Base-by-base conservation (phyloP, 2,888 invertebrate genomes). In the Hirtodrosophila cameraria region DNA sequence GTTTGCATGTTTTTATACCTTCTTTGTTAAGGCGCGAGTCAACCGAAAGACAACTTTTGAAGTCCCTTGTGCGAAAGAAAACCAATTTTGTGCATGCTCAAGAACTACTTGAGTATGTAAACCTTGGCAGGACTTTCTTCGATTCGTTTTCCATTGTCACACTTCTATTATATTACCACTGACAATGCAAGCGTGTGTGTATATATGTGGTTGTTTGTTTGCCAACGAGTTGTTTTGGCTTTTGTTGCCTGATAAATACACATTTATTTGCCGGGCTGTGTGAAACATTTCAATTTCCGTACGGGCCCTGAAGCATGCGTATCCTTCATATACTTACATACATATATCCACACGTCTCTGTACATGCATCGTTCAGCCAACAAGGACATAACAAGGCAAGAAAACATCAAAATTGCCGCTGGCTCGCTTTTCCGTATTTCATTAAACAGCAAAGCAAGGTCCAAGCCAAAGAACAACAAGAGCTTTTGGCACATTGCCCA, bases 241-340 rank as follows among this genome's bases (percentile, higher is more conserved):
- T 78, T 84, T 81, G 75, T 81, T 75, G 71, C 57, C 60, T 50
- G 62, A 63, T 63, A 76, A 85, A 76, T 79, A 75, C 65, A 57
- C 59, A 76, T 80, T 80, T 80, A 74, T 71, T 71, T 76, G 60
- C 67, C 43, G 39, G 59, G 25, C 71, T 66, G 50, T 72, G 55
- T 60, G 50, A 58, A 74, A 83, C 80, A 82, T 82, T 86, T 82
- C 70, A 82, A 82, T 82, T 86, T 82, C 86, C 83, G 76, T 46
- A 62, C 65, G 62, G 53, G 42, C 48, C 65, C 49, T 54, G 16
- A 66, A 68, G 75, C 67, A 48, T 60, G 55, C 54, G 43, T 64
- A 53, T 35, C 60, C 70, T 54, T 60, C 53, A 55, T 16, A 36
- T 18, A 43, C 2, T 7, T 12, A 48, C 13, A 39, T 12, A 41